Base-by-base conservation (phyloP, 1,140 invertebrate species). In the Diprion similis region DNA sequence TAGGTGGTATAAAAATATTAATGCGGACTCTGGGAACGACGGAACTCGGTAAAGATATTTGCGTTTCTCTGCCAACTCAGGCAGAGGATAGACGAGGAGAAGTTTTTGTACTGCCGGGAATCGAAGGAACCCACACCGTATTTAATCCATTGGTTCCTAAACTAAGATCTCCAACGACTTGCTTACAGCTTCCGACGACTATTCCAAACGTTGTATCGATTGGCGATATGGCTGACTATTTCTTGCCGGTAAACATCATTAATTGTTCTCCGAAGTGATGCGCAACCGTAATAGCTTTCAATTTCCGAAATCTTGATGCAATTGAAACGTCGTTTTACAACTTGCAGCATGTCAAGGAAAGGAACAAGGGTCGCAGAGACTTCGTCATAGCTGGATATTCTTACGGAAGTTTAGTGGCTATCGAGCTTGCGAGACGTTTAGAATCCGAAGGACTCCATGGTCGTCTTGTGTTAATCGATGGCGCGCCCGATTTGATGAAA, bases 101-200 rank as follows among this genome's bases (percentile, higher is more conserved):
- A 70, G 79, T 93, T 8, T 94, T 94, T 77, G 4, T 59, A 8
- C 51, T 59, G 9, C 51, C 95, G 71, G 95, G 95, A 17, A 87
- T 97, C 66, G 96, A 97, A 89, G 95, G 95, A n/a, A 90, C 91
- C 68, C 90, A 91, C 0, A 79, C 88, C 1, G 89, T 89, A 0
- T 77, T 95, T 78, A 89, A 91, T 79, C 84, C 89, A 6, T 78
- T 95, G 1, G 90, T 90, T 66, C 85, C 84, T 8, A 87, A 92
- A 65, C 81, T 95, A 37, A 88, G 90, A 74, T 88, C 88, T 74
- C 91, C 93, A 75, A 89, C 91, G 1, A 91, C 51, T 9, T 59
- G 92, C 70, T 82, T 96, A 65, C 94, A 96, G 82, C 90, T 89
- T 7, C 86, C 88, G 7, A 81, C 83, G 11, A 85, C 89, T n/a